Evolutionary conservation across 2,888 invertebrate species (phyloP).

Genomic region (Eilema depressum): DNA sequence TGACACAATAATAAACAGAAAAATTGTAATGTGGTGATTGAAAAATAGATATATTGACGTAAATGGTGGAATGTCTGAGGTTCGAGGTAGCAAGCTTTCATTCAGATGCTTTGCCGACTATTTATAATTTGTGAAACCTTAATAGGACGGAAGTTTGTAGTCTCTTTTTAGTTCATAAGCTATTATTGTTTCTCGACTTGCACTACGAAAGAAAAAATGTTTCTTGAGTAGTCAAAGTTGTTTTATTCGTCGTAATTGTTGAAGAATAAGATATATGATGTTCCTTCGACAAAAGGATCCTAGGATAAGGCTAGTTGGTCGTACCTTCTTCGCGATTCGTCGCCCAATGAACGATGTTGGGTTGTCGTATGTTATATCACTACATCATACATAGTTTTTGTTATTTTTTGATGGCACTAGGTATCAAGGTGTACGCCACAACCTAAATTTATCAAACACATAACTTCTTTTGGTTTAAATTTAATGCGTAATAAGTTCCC

Average conservation of each 20-base stretch:
- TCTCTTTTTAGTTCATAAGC: neutral
- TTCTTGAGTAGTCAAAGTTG: neutral
- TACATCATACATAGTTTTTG: too few relatives aligned
- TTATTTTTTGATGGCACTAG: too few relatives aligned
- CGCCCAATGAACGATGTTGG: too few relatives aligned
- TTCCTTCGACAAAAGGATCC: neutral
- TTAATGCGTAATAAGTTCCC: neutral
- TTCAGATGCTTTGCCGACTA: neutral
- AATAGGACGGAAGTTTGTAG: neutral
- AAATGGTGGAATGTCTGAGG: neutral
- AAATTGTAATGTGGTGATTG: slow-evolving; percentile 6
- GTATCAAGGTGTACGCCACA: too few relatives aligned
- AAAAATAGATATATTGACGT: neutral
- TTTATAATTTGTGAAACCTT: neutral
- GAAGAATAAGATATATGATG: neutral
- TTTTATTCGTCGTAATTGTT: neutral
- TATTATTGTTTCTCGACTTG: neutral
- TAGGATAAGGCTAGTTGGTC: neutral
- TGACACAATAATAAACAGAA: slow-evolving; percentile 10
- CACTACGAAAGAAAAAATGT: neutral
- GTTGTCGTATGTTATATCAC: too few relatives aligned
- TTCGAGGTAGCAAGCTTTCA: slow-evolving; percentile 6
- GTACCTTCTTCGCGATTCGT: too few relatives aligned
- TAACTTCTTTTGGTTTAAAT: too few relatives aligned
- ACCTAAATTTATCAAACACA: too few relatives aligned